These are phyloP conservation scores for Felis chaus DNA, from an alignment of 2,113 vertebrate species.

Conservation along the genomic window DNA sequence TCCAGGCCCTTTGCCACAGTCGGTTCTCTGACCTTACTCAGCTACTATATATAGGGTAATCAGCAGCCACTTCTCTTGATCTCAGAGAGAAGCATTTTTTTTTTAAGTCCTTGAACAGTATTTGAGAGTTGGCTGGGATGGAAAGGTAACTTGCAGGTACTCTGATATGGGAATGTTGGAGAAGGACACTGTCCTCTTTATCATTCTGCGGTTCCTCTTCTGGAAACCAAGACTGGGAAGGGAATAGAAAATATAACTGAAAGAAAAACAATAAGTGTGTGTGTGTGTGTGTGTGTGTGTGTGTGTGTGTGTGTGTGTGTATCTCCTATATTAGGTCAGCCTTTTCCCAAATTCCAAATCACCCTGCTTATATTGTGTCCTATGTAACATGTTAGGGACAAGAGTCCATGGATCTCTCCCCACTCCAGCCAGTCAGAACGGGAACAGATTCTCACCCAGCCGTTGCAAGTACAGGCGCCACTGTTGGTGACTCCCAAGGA, in stretches of 20 bases:
- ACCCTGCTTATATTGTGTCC: neutral
- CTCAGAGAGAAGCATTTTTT: neutral
- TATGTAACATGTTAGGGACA: neutral
- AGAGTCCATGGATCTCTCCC: neutral
- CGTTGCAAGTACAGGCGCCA: neutral
- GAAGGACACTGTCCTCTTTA: neutral
- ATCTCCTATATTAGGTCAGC: neutral
- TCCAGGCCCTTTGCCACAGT: neutral
- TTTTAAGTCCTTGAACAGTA: neutral
- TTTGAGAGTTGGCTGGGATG: neutral
- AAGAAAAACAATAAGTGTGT: neutral
- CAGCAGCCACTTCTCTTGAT: conserved; percentile 4
- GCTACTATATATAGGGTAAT: conserved; percentile 46
- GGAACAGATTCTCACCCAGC: neutral
- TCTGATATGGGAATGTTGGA: neutral
- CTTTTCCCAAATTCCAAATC: neutral
- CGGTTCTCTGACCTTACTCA: neutral
- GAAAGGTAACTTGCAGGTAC: neutral
- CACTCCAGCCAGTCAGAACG: neutral
- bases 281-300: neutral
- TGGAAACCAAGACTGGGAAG: neutral
- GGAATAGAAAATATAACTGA: neutral
- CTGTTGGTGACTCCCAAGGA: too few relatives aligned
- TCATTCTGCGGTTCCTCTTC: neutral
- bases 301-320: neutral